Conservation (phyloP, 2,888 invertebrate genomes). For the Melieria picta region DNA sequence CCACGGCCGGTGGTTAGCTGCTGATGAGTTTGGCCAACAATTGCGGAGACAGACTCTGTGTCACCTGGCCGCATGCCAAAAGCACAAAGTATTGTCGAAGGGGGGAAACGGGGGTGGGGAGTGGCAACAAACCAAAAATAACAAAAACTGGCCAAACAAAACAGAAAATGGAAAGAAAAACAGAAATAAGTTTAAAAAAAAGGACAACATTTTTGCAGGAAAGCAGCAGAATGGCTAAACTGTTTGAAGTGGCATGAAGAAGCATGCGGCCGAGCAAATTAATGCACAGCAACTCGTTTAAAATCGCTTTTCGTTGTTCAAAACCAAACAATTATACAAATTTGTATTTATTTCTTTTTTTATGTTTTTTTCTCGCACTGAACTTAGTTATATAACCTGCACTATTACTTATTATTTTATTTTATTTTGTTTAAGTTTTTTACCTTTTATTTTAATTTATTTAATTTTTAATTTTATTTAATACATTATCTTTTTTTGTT, state of each 20-base stretch:
- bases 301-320: constrained; percentile 11
- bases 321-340: background rate
- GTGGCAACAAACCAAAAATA: background rate
- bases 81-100: background rate
- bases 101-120: background rate
- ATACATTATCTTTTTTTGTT: too few species aligned
- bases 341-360: background rate
- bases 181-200: background rate
- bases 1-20: background rate
- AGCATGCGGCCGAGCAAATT: background rate
- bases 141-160: background rate
- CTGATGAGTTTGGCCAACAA: constrained; percentile 20
- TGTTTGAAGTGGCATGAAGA: background rate
- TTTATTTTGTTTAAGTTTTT: background rate
- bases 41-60: constrained; percentile 38
- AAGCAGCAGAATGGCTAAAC: background rate
- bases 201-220: background rate
- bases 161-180: background rate
- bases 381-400: background rate
- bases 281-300: constrained; percentile 19
- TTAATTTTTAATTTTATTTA: background rate
- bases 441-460: background rate
- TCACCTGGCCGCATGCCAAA: constrained; percentile 38
- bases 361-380: background rate
- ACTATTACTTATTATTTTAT: background rate